Percentiles rank a stretch among this genome's conserved stretches.
Conservation (phyloP, 2,113 vertebrate genomes). For the Stomatorhinus ivindoensis region DNA sequence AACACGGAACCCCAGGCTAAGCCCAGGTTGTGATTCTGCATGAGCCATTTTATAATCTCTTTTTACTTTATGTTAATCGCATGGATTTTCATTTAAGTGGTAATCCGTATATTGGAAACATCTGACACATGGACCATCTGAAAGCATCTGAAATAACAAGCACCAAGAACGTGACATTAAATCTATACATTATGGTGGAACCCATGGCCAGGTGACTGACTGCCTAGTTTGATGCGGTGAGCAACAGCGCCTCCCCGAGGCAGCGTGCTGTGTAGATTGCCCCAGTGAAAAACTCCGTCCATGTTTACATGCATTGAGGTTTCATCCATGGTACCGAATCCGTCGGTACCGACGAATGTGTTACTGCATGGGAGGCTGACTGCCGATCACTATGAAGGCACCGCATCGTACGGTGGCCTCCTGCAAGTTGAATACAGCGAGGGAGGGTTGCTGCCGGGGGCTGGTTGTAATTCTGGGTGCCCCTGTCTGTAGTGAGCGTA, state of each 20-base stretch:
- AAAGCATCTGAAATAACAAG: background rate
- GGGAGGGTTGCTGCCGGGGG: background rate
- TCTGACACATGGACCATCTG: background rate
- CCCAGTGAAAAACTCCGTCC: background rate
- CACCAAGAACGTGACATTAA: background rate
- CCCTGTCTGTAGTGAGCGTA: background rate
- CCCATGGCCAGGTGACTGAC: background rate
- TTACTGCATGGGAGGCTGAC: background rate
- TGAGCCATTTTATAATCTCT: background rate
- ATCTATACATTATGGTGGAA: background rate
- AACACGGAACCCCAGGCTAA: background rate
- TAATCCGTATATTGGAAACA: background rate
- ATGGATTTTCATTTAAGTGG: background rate
- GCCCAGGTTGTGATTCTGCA: background rate
- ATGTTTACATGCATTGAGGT: background rate
- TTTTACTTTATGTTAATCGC: background rate
- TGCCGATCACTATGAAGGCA: background rate
- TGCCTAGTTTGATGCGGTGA: background rate
- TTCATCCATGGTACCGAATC: background rate
- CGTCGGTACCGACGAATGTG: background rate
- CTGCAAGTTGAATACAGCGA: background rate
- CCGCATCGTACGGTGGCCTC: background rate
- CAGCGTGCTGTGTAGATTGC: background rate
- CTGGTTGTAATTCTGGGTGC: background rate
- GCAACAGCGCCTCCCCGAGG: background rate